Base-by-base conservation (phyloP, 2,797 vertebrate species). In the Oryzias sinensis region DNA sequence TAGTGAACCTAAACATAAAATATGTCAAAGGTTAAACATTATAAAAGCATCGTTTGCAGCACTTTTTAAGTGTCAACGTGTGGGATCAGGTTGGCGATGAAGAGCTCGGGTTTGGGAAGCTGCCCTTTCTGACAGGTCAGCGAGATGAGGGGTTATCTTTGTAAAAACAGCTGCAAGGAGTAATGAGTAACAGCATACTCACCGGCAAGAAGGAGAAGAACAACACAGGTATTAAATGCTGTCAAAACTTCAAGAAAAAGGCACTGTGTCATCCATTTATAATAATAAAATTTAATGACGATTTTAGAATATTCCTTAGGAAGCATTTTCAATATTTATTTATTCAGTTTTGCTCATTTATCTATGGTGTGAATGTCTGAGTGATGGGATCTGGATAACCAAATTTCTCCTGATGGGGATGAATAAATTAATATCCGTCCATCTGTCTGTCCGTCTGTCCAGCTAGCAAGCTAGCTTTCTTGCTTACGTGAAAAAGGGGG, bases 141-240 rank as follows among this genome's bases (percentile, higher is more conserved):
- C 64, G 67, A 76, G 68, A 66, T 70, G 65, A 50, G 70, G 68
- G 56, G 49, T 74, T 68, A 76, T 75, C 64, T 56, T 53, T 56
- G 68, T 71, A 62, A 70, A 37, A 53, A 82, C 80, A 83, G 76
- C 83, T 86, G 71, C 76, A 68, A 58, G 70, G 58, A 74, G 76
- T 79, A 85, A 88, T 82, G 74, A 83, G 79, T 64, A 77, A 78
- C 80, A 82, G 80, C 63, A 56, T 74, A 81, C 47, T 50, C 82
- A 65, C 67, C 70, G 72, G 72, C 54, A 53, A 43, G 59, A 75
- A 56, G 49, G 44, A 64, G 40, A 50, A 9, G 61, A 66, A 76
- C 86, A 85, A 56, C 74, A 68, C 29, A 5, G 54, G 60, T 63
- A 70, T 84, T 74, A 77, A 45, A 56, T 53, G 37, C 53, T 13